phyloP scores from a whole-genome alignment of 2,113 vertebrate species.

The Chrysochloris asiatica region DNA sequence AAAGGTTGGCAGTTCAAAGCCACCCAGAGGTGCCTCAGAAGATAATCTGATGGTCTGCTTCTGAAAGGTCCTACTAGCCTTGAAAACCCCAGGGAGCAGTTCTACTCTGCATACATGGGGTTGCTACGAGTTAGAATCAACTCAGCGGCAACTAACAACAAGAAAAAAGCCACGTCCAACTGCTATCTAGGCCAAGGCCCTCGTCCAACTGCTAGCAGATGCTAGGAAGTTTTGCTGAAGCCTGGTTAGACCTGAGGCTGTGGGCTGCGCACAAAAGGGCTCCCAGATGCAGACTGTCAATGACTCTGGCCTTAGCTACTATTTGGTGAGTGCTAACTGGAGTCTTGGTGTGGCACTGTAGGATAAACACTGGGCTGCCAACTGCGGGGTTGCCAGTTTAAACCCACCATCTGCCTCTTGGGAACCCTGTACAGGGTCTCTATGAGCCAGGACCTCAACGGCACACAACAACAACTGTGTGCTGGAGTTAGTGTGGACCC shows the following conservation, averaged over 20 bases:
- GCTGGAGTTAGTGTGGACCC: too few relatives aligned
- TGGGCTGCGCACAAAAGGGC: background rate
- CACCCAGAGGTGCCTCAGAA: background rate
- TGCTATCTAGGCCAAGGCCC: too few relatives aligned
- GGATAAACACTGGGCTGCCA: too few relatives aligned
- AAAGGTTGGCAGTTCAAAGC: background rate
- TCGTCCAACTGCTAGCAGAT: too few relatives aligned
- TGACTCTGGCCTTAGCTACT: background rate
- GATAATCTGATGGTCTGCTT: background rate
- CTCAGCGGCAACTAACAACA: background rate
- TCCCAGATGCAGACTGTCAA: background rate
- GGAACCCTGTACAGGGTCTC: too few relatives aligned
- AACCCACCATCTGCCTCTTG: too few relatives aligned
- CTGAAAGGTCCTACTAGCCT: background rate
- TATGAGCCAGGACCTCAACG: too few relatives aligned
- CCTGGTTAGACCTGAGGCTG: background rate
- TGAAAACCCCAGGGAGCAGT: background rate
- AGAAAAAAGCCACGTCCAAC: background rate
- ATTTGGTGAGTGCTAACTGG: background rate
- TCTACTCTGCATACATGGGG: background rate
- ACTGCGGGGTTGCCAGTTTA: too few relatives aligned
- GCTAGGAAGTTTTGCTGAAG: background rate
- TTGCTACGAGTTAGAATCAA: background rate
- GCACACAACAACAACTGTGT: too few relatives aligned
- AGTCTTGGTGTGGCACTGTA: too few relatives aligned